phyloP scores from a whole-genome alignment of 2,888 invertebrate genomes.

The Caenorhabditis parvicauda region DNA sequence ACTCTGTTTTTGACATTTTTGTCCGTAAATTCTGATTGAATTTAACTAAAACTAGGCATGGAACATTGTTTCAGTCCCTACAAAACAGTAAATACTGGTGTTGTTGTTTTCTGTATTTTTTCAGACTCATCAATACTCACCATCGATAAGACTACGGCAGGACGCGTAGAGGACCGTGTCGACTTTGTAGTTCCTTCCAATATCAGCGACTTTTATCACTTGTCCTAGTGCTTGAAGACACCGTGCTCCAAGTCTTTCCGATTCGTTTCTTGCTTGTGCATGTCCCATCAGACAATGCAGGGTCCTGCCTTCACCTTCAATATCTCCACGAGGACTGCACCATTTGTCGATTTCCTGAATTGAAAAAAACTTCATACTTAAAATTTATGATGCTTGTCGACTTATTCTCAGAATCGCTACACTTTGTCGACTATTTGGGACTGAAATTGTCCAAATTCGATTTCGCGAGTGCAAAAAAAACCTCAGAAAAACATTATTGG shows the following conservation, averaged over 20 bases:
- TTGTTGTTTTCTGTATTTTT: too few relatives aligned
- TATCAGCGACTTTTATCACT: slow-evolving; percentile 71
- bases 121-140: too few relatives aligned
- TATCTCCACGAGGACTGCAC: slow-evolving; percentile 62
- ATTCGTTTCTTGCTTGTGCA: slow-evolving; percentile 53
- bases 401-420: too few relatives aligned
- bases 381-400: not conserved
- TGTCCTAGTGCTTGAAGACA: slow-evolving; percentile 44
- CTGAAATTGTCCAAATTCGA: too few relatives aligned
- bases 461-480: too few relatives aligned
- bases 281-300: slow-evolving; percentile 85
- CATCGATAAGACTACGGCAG: slow-evolving; percentile 53
- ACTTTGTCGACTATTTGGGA: too few relatives aligned
- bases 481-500: too few relatives aligned
- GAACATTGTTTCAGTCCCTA: too few relatives aligned
- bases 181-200: slow-evolving; percentile 91
- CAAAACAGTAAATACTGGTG: too few relatives aligned
- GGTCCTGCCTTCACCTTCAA: slow-evolving; percentile 76
- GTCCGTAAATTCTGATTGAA: too few relatives aligned
- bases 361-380: not conserved
- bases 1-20: too few relatives aligned
- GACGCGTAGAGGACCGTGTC: slow-evolving; percentile 68
- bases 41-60: too few relatives aligned
- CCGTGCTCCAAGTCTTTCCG: slow-evolving; percentile 41
- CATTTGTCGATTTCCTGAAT: slow-evolving; percentile 69